These are phyloP conservation scores for Gobius niger DNA, from an alignment of 2,113 vertebrate genomes.

Conservation along the genomic window DNA sequence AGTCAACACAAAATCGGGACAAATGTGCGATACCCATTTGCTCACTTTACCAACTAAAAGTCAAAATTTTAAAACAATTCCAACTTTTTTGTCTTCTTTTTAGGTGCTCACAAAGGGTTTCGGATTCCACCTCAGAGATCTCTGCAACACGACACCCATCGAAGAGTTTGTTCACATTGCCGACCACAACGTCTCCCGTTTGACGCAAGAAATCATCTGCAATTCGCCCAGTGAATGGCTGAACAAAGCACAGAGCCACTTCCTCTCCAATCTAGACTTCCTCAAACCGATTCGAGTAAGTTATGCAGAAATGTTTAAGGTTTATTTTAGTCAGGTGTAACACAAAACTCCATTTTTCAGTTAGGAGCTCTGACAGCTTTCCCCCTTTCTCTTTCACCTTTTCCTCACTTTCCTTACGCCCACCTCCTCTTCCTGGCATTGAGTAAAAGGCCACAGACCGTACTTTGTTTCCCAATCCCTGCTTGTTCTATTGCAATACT, in stretches of 20 bases:
- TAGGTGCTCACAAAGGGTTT: slow-evolving; percentile 86
- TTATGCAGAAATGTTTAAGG: neutral
- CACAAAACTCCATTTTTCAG: neutral
- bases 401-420: slow-evolving; percentile 11
- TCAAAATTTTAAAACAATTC: neutral
- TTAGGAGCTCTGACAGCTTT: neutral
- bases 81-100: neutral
- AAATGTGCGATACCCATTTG: too few relatives aligned
- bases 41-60: too few relatives aligned
- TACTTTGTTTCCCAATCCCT: neutral
- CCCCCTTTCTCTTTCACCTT: neutral
- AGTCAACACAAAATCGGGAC: too few relatives aligned
- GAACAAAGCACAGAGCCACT: slow-evolving; percentile 75
- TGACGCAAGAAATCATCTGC: slow-evolving; percentile 81
- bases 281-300: slow-evolving; percentile 86
- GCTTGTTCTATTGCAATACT: neutral
- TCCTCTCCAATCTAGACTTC: slow-evolving; percentile 85
- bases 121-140: slow-evolving; percentile 80
- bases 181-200: slow-evolving; percentile 64
- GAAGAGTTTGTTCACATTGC: slow-evolving; percentile 81
- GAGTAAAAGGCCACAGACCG: neutral
- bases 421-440: slow-evolving; percentile 29
- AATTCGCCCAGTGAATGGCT: slow-evolving; percentile 80
- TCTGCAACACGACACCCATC: slow-evolving; percentile 80
- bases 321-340: neutral